Base-by-base conservation (phyloP, 2,888 invertebrate genomes). In the Polyommatus iphigenia region DNA sequence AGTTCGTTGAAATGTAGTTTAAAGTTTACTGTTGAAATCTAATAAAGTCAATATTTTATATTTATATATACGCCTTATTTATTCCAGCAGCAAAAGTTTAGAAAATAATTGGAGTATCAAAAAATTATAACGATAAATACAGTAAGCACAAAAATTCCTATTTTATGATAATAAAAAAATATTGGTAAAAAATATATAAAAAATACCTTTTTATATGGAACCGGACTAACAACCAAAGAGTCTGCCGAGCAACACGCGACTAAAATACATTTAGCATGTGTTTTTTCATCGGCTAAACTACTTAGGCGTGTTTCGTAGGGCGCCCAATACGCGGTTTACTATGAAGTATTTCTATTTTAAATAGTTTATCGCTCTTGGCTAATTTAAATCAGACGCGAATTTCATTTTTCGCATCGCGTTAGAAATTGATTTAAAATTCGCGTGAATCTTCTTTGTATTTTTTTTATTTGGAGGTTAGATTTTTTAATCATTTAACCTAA, bases 231-330 rank as follows among this genome's bases (percentile, higher is more conserved):
- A 46, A 73, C 73, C 73, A 73, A 73, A 73, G 20, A 24, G 73
- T 73, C 46, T 41, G 73, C 73, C 73, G 73, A 46, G 5, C 15
- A 46, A 36, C 73, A 41, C 73, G 73, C 73, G 46, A 73, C 73
- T 73, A 73, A 72, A 41, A 46, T 50, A 46, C 46, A 20, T 73
- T 24, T 8, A 46, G 46, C 46, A 46, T 46, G 46, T 73, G 46
- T 41, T 73, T 73, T 72, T 41, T 46, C 46, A 41, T 46, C 46
- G 72, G 20, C 72, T 24, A 13, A 46, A 46, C 41, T 73, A 73
- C 73, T 15, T 29, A 46, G 46, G 72, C 46, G 20, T 72, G 72
- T 36, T 5, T 41, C 41, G 13, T 41, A 73, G 73, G 41, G 72
- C 72, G 41, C 8, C 36, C n/a, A 41, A n/a, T 73, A 46, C 46